These are phyloP conservation scores for Delia radicum DNA, from an alignment of 1,140 invertebrate genomes.

Conservation along the genomic window DNA sequence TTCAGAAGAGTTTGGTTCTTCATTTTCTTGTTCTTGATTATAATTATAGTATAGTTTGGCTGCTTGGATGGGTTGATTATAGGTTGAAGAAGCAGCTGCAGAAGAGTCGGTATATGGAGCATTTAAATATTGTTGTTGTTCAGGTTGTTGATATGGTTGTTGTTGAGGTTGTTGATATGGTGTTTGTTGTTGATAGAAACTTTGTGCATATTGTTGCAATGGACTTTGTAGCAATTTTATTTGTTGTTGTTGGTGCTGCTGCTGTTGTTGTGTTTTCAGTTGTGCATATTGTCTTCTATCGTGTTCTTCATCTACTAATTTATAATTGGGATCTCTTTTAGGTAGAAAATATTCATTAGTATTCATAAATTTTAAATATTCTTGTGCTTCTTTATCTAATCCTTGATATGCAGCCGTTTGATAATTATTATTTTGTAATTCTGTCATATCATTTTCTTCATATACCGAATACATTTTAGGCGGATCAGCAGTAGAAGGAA, in stretches of 20 bases:
- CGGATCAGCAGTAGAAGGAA: neutral
- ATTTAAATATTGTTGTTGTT: constrained; percentile 5
- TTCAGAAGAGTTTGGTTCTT: constrained; percentile 37
- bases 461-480: constrained; percentile 40
- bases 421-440: constrained; percentile 25
- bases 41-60: no score
- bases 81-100: constrained; percentile 14
- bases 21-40: no score
- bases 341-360: constrained; percentile 52
- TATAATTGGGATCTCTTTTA: constrained; percentile 46
- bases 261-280: constrained; percentile 21
- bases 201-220: constrained; percentile 13
- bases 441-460: constrained; percentile 39
- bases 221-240: constrained; percentile 19
- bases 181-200: constrained; percentile 7
- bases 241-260: constrained; percentile 15
- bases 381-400: constrained; percentile 42
- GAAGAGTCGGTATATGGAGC: constrained; percentile 31
- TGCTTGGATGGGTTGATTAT: no score
- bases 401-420: constrained; percentile 13
- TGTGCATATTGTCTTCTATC: constrained; percentile 30
- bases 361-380: constrained; percentile 49
- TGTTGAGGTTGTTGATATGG: neutral
- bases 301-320: constrained; percentile 38
- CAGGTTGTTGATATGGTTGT: constrained; percentile 7